phyloP scores from a whole-genome alignment of 2,113 vertebrate species.

The Lethenteron camtschaticum region DNA sequence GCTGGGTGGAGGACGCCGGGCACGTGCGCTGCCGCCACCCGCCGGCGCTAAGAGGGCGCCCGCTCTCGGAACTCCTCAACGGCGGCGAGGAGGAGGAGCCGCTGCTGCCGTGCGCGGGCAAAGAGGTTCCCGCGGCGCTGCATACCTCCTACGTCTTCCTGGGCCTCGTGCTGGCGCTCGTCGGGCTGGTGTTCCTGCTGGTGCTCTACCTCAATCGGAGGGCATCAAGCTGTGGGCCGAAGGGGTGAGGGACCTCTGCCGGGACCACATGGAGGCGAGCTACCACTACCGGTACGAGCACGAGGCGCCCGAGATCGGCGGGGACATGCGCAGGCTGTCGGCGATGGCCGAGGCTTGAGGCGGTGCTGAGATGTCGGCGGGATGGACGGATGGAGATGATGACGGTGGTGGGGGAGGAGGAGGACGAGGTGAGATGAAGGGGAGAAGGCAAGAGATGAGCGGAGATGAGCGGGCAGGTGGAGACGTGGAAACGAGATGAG shows the following conservation, averaged over 20 bases:
- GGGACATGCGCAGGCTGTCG: not conserved
- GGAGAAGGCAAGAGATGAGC: no score
- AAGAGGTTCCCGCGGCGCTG: slow-evolving; percentile 33
- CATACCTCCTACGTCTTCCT: slow-evolving; percentile 88
- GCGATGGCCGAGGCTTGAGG: no score
- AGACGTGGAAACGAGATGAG: no score
- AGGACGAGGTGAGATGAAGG: no score
- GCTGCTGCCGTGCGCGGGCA: slow-evolving; percentile 25
- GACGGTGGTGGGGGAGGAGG: no score
- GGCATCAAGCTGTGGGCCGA: slow-evolving; percentile 96
- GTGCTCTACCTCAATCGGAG: slow-evolving; percentile 94
- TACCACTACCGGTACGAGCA: slow-evolving; percentile 87
- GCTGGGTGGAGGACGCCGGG: slow-evolving; percentile 23
- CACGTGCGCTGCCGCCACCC: slow-evolving; percentile 40
- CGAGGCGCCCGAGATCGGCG: not conserved
- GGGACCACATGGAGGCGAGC: slow-evolving; percentile 91
- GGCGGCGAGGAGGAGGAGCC: slow-evolving; percentile 24
- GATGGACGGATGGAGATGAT: no score
- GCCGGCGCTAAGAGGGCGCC: slow-evolving; percentile 19
- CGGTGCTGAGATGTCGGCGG: no score
- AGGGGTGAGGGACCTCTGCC: slow-evolving; percentile 85
- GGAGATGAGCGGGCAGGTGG: no score
- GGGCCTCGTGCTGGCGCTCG: slow-evolving; percentile 77
- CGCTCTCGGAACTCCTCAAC: slow-evolving; percentile 27
- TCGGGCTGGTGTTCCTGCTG: slow-evolving; percentile 81